These are phyloP conservation scores for Aelia acuminata DNA, from an alignment of 2,888 invertebrate genomes.

Conservation along the genomic window DNA sequence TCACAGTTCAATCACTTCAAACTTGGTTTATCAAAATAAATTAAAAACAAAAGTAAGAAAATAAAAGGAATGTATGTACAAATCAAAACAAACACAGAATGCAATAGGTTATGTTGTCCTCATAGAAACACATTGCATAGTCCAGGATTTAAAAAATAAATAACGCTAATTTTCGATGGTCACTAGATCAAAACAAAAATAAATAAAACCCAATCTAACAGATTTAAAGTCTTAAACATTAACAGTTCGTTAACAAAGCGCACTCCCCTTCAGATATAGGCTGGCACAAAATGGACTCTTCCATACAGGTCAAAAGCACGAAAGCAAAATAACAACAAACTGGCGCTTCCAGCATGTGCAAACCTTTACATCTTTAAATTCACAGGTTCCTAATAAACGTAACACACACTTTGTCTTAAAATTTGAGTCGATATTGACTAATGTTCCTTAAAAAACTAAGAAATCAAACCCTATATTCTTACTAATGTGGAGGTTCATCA, in stretches of 20 bases:
- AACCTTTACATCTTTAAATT: constrained; percentile 56
- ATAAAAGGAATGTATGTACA: constrained; percentile 55
- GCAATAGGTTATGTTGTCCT: constrained; percentile 56
- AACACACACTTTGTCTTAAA: constrained; percentile 50
- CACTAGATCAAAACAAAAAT: constrained; percentile 26
- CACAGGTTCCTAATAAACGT: constrained; percentile 52
- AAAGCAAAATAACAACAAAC: constrained; percentile 81
- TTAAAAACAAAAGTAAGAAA: constrained; percentile 37
- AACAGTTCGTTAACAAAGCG: constrained; percentile 68
- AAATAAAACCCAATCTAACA: constrained; percentile 38
- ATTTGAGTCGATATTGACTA: constrained; percentile 58
- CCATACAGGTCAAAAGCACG: constrained; percentile 76
- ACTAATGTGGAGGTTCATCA: constrained; percentile 61
- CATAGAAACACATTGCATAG: constrained; percentile 31
- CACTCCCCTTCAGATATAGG: constrained; percentile 70
- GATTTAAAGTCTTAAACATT: constrained; percentile 61
- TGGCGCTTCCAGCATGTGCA: constrained; percentile 65
- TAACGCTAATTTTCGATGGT: constrained; percentile 15
- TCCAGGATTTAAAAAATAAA: constrained; percentile 37
- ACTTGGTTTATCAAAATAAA: not conserved
- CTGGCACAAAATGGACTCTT: constrained; percentile 71
- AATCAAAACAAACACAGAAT: constrained; percentile 59
- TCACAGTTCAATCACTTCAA: constrained; percentile 3
- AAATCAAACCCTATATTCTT: constrained; percentile 61
- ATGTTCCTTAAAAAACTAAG: constrained; percentile 61